phyloP scores from a whole-genome alignment of 2,888 invertebrate species.

The Drosophila merina region DNA sequence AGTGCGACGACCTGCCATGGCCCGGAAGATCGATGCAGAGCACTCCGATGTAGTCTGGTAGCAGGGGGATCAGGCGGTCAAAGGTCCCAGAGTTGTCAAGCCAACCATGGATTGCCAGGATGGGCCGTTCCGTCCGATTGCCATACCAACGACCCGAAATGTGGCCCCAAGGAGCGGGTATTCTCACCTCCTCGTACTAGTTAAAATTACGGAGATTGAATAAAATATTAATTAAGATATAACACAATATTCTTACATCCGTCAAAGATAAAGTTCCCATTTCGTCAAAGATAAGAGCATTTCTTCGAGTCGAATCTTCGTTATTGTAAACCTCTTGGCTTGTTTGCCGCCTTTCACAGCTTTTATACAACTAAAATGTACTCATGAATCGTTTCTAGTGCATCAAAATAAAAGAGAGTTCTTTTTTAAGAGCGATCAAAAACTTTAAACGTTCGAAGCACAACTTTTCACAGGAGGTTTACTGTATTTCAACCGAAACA shows the following conservation, averaged over 20 bases:
- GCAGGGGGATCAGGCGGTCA: slow-evolving; percentile 87
- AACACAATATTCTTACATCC: slow-evolving; percentile 17
- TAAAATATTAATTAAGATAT: neutral
- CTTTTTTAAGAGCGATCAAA: neutral
- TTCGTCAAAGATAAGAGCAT: neutral
- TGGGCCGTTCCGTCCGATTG: slow-evolving; percentile 86
- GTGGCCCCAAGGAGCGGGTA: slow-evolving; percentile 88
- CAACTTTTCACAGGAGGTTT: neutral
- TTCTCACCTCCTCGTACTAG: slow-evolving; percentile 86
- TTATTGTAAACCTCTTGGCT: neutral
- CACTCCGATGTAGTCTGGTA: slow-evolving; percentile 84
- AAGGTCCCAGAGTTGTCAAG: slow-evolving; percentile 90
- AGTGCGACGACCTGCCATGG: slow-evolving; percentile 88
- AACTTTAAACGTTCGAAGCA: no score
- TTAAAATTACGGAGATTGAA: neutral
- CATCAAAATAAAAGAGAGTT: neutral
- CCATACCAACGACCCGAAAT: slow-evolving; percentile 89
- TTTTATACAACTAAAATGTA: neutral
- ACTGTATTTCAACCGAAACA: neutral
- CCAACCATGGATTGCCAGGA: slow-evolving; percentile 90
- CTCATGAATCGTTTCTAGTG: neutral
- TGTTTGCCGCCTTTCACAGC: no score
- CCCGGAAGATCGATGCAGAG: slow-evolving; percentile 89
- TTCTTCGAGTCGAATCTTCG: slow-evolving; percentile 9
- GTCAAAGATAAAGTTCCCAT: slow-evolving; percentile 34